A percentile compares a stretch with the other conserved stretches of the same genome.
phyloP scores from a whole-genome alignment of 2,113 vertebrate species.

The Pomatorhinus ruficollis region DNA sequence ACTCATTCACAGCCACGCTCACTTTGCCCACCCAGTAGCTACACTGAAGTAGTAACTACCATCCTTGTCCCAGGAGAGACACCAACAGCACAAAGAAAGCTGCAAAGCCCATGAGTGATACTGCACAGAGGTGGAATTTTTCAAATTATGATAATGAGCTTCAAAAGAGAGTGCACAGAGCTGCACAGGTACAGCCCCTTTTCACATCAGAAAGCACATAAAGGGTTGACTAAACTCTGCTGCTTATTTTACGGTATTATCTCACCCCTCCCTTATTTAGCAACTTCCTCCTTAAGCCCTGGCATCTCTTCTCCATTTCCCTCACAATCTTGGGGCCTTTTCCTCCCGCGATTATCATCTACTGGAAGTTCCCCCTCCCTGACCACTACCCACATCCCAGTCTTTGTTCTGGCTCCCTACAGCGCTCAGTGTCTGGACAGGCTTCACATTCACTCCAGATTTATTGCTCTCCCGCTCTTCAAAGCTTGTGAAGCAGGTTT shows the following conservation, averaged over 20 bases:
- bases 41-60: background rate
- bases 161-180: background rate
- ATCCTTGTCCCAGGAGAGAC: background rate
- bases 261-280: slow-evolving; percentile 6
- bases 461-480: background rate
- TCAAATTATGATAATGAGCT: background rate
- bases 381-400: background rate
- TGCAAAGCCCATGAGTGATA: background rate
- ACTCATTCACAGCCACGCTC: background rate
- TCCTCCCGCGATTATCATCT: background rate
- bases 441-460: background rate
- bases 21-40: background rate
- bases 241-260: background rate
- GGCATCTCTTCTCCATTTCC: slow-evolving; percentile 14
- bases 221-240: background rate
- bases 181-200: background rate
- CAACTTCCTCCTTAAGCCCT: background rate
- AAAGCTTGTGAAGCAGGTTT: background rate
- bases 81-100: background rate
- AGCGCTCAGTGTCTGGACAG: accelerated
- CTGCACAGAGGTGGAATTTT: background rate
- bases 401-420: background rate
- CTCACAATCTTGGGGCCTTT: background rate
- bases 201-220: background rate
- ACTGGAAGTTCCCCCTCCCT: background rate